A percentile compares a stretch with the other conserved stretches of the same genome.
These are phyloP conservation scores for Sminthurinus aureus DNA, from an alignment of 2,888 invertebrate species.

Conservation along the genomic window DNA sequence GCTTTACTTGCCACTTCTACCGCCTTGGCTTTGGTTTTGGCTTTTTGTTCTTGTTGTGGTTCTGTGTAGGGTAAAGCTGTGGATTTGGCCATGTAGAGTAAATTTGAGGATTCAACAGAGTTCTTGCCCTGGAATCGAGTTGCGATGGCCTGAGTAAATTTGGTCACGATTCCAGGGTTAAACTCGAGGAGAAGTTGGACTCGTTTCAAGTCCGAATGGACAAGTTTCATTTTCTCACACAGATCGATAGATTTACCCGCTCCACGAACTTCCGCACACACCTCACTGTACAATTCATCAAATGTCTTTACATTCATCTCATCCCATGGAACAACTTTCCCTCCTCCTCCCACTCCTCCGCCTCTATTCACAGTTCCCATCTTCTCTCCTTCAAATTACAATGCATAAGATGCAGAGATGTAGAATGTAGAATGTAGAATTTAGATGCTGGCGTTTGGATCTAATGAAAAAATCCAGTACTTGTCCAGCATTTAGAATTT, in stretches of 20 bases:
- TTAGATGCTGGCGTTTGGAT: no score
- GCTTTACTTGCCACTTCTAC: no score
- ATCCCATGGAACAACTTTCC: no score
- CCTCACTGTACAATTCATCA: conserved; percentile 47
- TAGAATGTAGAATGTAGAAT: no score
- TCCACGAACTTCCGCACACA: conserved; percentile 39
- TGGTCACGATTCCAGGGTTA: conserved; percentile 22
- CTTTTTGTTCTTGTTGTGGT: no score
- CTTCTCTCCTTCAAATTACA: no score
- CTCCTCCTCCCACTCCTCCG: no score
- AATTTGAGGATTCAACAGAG: conserved; percentile 12
- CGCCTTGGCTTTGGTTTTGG: no score
- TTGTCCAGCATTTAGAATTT: no score
- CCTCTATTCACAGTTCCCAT: no score
- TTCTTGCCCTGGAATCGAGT: conserved; percentile 35
- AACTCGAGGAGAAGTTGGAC: conserved; percentile 40
- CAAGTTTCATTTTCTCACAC: conserved; percentile 41
- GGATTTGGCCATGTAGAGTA: background rate
- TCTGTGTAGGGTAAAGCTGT: background rate
- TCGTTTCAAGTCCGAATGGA: conserved; percentile 42
- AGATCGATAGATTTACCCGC: conserved; percentile 41
- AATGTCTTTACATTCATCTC: conserved; percentile 40
- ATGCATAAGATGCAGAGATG: no score
- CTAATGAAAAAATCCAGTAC: no score
- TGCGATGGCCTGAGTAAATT: conserved; percentile 40